phyloP scores from a whole-genome alignment of 2,113 vertebrate genomes.

The Mormyrus lacerda region DNA sequence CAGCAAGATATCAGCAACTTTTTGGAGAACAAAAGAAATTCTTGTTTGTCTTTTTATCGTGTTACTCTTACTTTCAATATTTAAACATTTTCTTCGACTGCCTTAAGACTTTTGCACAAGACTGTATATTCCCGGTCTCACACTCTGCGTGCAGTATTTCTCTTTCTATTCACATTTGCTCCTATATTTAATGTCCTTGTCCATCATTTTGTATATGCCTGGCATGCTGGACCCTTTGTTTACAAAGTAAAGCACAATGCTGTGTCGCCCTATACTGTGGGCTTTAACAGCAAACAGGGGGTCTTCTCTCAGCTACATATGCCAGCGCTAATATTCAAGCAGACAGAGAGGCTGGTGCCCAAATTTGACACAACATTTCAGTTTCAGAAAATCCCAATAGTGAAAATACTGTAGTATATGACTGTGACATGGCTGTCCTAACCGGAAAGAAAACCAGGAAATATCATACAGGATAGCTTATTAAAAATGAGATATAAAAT shows the following conservation, averaged over 20 bases:
- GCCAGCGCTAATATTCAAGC: background rate
- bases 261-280: background rate
- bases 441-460: background rate
- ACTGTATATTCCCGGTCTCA: background rate
- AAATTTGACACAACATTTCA: background rate
- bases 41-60: background rate
- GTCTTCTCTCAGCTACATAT: background rate
- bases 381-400: background rate
- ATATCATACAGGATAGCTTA: background rate
- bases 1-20: background rate
- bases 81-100: background rate
- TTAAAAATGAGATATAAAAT: background rate
- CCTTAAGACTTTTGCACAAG: background rate
- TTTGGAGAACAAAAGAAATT: background rate
- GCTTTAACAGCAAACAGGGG: background rate
- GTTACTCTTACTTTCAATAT: background rate
- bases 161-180: background rate
- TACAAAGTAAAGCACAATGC: background rate
- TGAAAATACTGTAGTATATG: background rate
- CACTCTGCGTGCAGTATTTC: background rate
- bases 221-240: background rate
- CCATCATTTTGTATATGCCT: background rate
- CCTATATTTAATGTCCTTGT: background rate
- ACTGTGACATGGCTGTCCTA: background rate
- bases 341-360: background rate